Base-by-base conservation (phyloP, 2,113 vertebrate species). In the Gorilla gorilla region DNA sequence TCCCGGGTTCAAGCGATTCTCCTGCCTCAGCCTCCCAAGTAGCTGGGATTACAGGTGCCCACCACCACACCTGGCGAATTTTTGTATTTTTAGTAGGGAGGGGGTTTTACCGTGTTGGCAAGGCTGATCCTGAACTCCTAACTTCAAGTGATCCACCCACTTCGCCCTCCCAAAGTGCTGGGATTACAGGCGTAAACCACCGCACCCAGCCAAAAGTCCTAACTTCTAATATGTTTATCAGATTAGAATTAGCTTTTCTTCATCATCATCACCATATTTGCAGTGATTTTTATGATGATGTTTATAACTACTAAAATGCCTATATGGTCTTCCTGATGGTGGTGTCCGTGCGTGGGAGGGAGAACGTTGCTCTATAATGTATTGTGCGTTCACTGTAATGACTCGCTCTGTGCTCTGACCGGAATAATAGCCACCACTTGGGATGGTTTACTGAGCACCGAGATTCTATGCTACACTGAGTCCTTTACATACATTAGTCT, bases 311-410 rank as follows among this genome's bases (percentile, higher is more conserved):
- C 57, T 64, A 3, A 6, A 40, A 7, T 38, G 14, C 14, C 40
- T 1, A 3, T 27, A 0, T 75, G 80, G 13, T 32, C 57, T n/a
- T 8, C 16, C 4, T 4, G 3, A 13, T 4, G 32, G 2, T 2
- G n/a, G 25, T 5, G 0, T 61, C 1, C 0, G 20, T 9, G 0
- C 38, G 3, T 16, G 59, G 25, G 48, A 38, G 70, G 68, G 10
- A 25, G 64, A 20, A 3, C 5, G 0, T 2, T 0, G n/a, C 43
- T 38, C 85, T 55, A 0, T 0, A 0, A 27, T 0, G 0, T 20
- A 1, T 11, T 1, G 2, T 22, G 3, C 50, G 35, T 23, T 55
- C 25, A 1, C 27, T 6, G 4, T 2, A 1, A 5, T 2, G 38
- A 80, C 6, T 7, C 0, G 2, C 68, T 45, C 14, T 55, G 59